Conservation (phyloP, 2,797 vertebrate genomes). For the Synanceia verrucosa region DNA sequence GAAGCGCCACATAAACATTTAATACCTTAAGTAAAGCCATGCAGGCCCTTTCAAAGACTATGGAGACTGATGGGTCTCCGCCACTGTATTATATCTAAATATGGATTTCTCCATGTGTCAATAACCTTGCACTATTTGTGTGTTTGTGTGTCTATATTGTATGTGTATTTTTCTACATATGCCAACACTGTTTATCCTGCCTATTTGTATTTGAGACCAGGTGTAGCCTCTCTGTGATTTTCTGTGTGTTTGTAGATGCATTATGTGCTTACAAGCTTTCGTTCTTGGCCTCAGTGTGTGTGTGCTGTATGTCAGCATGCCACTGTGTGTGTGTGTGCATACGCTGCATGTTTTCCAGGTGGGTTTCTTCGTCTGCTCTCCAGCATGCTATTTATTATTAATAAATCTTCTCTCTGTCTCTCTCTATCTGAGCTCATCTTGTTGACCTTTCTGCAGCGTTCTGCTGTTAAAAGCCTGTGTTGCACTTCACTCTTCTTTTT, state of each 20-base stretch:
- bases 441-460: conserved; percentile 77
- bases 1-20: conserved; percentile 82
- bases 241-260: neutral
- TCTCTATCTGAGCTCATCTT: conserved; percentile 43
- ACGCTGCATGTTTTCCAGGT: conserved; percentile 49
- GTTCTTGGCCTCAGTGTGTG: neutral
- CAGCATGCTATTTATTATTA: conserved; percentile 73
- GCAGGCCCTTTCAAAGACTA: conserved; percentile 68
- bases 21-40: conserved; percentile 76
- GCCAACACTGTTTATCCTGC: conserved; percentile 15
- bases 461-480: conserved; percentile 75
- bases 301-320: neutral
- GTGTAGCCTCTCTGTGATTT: neutral
- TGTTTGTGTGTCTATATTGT: conserved; percentile 17
- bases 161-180: conserved; percentile 24
- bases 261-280: conserved; percentile 2
- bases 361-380: conserved; percentile 54
- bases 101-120: conserved; percentile 76
- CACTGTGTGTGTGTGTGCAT: neutral
- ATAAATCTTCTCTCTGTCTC: conserved; percentile 52
- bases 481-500: conserved; percentile 76
- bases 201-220: conserved; percentile 29
- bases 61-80: conserved; percentile 70
- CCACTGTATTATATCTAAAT: conserved; percentile 81
- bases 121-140: conserved; percentile 61